phyloP scores from a whole-genome alignment of 1,140 invertebrate species.

The Micrasema longulum region DNA sequence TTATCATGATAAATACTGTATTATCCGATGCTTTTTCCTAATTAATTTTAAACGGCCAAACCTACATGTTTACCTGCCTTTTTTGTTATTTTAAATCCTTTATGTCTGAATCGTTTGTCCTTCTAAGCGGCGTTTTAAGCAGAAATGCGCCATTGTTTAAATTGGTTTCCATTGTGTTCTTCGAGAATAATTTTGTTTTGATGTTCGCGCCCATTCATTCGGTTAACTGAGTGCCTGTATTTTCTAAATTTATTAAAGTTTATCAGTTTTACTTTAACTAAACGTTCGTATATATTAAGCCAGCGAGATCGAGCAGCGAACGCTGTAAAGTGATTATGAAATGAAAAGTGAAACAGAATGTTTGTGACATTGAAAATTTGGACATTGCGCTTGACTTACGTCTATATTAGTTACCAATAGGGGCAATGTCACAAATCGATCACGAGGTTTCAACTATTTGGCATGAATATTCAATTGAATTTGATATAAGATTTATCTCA shows the following conservation, averaged over 20 bases:
- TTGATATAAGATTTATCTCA: slow-evolving; percentile 9
- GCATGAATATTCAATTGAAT: slow-evolving; percentile 25
- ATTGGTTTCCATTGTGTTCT: slow-evolving; percentile 15
- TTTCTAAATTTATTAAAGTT: not conserved
- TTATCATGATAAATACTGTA: no score
- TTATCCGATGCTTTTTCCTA: no score
- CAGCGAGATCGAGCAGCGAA: not conserved
- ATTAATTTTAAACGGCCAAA: no score
- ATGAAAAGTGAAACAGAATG: slow-evolving; percentile 20
- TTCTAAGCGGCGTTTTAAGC: slow-evolving; percentile 2
- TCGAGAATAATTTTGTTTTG: slow-evolving; percentile 7
- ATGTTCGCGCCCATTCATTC: slow-evolving; percentile 16
- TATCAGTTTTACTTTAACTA: not conserved
- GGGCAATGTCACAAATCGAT: slow-evolving; percentile 30
- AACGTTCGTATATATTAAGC: not conserved
- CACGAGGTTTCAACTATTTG: slow-evolving; percentile 20
- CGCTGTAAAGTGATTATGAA: slow-evolving; percentile 6
- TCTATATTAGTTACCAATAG: slow-evolving; percentile 16
- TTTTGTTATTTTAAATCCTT: slow-evolving; percentile 11
- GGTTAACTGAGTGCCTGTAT: slow-evolving; percentile 12
- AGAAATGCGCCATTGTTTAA: slow-evolving; percentile 11
- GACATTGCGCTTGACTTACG: slow-evolving; percentile 12
- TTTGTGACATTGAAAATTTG: slow-evolving; percentile 20
- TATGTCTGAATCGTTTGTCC: slow-evolving; percentile 6
- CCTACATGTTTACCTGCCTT: not conserved